A percentile compares a stretch with the other conserved stretches of the same genome.
Conservation (phyloP, 2,888 invertebrate genomes). For the Platerodrilus igneus region DNA sequence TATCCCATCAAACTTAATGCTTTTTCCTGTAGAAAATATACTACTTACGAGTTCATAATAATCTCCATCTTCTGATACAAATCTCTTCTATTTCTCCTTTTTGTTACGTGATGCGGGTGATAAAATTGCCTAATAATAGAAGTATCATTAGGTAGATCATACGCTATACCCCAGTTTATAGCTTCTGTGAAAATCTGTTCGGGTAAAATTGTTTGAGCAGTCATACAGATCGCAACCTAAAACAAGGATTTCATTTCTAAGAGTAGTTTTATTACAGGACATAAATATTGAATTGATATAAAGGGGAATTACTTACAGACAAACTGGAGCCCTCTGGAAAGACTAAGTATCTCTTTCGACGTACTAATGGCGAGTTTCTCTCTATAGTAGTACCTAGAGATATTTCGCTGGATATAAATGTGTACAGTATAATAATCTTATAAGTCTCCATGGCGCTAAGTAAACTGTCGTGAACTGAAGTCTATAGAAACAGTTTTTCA, state of each 20-base stretch:
- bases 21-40: too few relatives aligned
- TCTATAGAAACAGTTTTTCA: too few relatives aligned
- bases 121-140: constrained; percentile 27
- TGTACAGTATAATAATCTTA: too few relatives aligned
- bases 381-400: constrained; percentile 19
- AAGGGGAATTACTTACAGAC: constrained; percentile 53
- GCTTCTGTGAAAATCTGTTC: constrained; percentile 62
- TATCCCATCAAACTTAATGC: background rate
- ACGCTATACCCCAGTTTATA: constrained; percentile 70
- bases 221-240: constrained; percentile 56
- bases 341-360: constrained; percentile 60
- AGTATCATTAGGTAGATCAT: constrained; percentile 66
- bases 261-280: background rate
- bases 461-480: too few relatives aligned
- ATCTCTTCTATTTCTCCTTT: constrained; percentile 61
- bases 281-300: constrained; percentile 15
- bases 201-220: constrained; percentile 52
- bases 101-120: constrained; percentile 47
- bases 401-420: constrained; percentile 14
- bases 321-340: constrained; percentile 69
- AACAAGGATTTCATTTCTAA: constrained; percentile 53
- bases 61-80: constrained; percentile 65
- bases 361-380: constrained; percentile 48
- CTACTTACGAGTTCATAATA: constrained; percentile 64
- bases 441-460: too few relatives aligned